Conservation (phyloP, 2,888 invertebrate species). For the Pheosia gnoma region DNA sequence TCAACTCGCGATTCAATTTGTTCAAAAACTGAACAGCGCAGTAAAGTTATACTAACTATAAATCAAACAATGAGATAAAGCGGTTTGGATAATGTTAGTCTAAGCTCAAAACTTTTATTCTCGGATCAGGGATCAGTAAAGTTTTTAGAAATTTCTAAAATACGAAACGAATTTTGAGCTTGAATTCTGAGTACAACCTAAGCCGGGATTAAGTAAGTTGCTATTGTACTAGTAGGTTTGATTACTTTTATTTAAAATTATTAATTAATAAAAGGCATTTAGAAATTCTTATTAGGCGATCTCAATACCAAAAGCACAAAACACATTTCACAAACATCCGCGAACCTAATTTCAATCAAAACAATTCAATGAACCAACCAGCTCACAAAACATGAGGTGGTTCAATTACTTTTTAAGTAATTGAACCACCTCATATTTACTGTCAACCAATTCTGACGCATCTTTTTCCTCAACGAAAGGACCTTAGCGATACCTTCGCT, state of each 20-base stretch:
- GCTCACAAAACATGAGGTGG: neutral
- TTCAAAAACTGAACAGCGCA: constrained; percentile 26
- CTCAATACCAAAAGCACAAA: neutral
- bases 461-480: constrained; percentile 45
- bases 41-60: constrained; percentile 31
- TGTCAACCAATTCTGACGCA: constrained; percentile 38
- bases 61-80: constrained; percentile 42
- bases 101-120: constrained; percentile 28
- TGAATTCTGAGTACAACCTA: neutral
- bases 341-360: constrained; percentile 28
- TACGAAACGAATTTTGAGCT: neutral
- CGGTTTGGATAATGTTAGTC: constrained; percentile 33
- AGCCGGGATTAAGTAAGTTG: constrained; percentile 1
- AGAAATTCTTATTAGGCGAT: neutral
- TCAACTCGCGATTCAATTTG: constrained; percentile 27
- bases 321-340: constrained; percentile 3
- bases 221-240: neutral
- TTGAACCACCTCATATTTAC: constrained; percentile 43
- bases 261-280: neutral
- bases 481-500: constrained; percentile 38
- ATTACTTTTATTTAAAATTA: neutral
- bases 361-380: constrained; percentile 33
- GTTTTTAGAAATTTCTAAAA: constrained; percentile 18
- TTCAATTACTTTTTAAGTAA: constrained; percentile 42
- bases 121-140: constrained; percentile 21